phyloP scores from a whole-genome alignment of 2,888 invertebrate species.

The Tetropium fuscum region DNA sequence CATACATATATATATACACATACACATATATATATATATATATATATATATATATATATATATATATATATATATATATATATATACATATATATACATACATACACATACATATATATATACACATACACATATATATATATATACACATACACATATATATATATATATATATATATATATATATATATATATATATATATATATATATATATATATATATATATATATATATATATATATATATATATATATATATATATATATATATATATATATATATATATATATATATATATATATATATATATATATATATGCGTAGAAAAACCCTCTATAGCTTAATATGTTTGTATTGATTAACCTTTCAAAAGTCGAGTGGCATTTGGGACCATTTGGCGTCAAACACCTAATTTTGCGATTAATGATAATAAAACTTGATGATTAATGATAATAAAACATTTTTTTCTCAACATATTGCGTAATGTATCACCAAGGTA shows the following conservation, averaged over 20 bases:
- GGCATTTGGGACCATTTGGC: no score
- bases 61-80: conserved; percentile 22
- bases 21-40: conserved; percentile 16
- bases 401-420: no score
- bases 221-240: conserved; percentile 27
- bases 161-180: conserved; percentile 25
- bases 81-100: conserved; percentile 21
- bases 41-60: conserved; percentile 23
- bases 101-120: conserved; percentile 19
- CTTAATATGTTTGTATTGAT: no score
- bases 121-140: conserved; percentile 20
- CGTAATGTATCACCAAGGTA: no score
- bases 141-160: conserved; percentile 23
- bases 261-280: conserved; percentile 27
- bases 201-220: conserved; percentile 24
- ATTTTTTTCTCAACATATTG: no score
- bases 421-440: no score
- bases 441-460: no score
- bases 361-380: no score
- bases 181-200: conserved; percentile 21
- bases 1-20: conserved; percentile 9
- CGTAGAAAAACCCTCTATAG: no score
- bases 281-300: conserved; percentile 30
- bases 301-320: conserved; percentile 29
- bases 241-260: conserved; percentile 26